Evolutionary conservation across 2,797 vertebrate genomes (phyloP), one percentile per base, ranked within the genome.

Genomic region (Paedocypris micromegethes): DNA sequence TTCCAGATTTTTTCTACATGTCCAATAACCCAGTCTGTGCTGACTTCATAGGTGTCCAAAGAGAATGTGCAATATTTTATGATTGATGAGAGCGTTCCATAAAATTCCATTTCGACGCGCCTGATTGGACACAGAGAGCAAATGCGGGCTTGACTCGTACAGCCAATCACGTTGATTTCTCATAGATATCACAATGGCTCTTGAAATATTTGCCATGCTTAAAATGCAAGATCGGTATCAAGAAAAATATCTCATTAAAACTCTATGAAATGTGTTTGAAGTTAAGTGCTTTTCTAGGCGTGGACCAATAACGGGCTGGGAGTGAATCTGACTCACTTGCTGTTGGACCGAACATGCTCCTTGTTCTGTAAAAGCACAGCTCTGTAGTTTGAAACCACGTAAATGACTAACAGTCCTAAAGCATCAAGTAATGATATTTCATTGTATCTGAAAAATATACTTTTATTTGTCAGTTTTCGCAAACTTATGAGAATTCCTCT

Each of bases 211-310:
- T 42, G 40, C 59, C 23, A 58, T 65, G 47, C 41, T 70, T 65
- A 69, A 74, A 72, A 75, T 60, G 45, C 60, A n/a, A 71, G 72
- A 80, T 77, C 66, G n/a, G 65, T 63, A 75, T 77, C 66, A 55
- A 67, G 56, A 75, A 62, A 64, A 61, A 73, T 73, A 76, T 74
- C 55, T 50, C 65, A 77, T 79, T 75, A 67, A 58, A 62, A 45
- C 52, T 52, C 40, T 8, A 7, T 70, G 9, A 70, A 70, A 49
- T 56, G 67, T 67, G 63, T 63, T 68, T 70, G 68, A 65, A 64
- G 62, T 64, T 57, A 55, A 61, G 55, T 64, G 63, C 41, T 56
- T 70, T 64, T 64, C 61, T 66, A 62, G 57, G 6, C 39, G 0
- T 47, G 38, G 57, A 46, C 49, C 43, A 49, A 40, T 54, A 68